phyloP scores from a whole-genome alignment of 1,140 invertebrate genomes.

The Lordiphosa collinella region DNA sequence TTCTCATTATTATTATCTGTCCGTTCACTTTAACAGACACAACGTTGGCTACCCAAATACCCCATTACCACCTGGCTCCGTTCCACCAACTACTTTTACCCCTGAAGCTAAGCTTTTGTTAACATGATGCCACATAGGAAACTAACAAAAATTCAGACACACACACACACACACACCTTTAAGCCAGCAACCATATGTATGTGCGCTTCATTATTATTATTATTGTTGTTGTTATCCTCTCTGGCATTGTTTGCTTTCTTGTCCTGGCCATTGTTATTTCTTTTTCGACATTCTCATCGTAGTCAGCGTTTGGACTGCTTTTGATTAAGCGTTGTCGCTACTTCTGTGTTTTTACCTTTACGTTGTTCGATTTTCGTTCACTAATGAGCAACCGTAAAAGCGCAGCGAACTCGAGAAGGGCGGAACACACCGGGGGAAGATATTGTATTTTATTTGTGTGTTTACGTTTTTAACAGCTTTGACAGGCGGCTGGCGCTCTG shows the following conservation, averaged over 20 bases:
- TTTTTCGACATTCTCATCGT: conserved; percentile 25
- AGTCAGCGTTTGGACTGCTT: conserved; percentile 22
- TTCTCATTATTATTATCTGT: too few species aligned
- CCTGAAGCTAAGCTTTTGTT: conserved; percentile 56
- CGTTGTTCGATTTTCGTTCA: conserved; percentile 59
- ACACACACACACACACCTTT: conserved; percentile 44
- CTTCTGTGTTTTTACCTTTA: conserved; percentile 23
- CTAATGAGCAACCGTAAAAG: conserved; percentile 68
- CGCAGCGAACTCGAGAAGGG: conserved; percentile 58
- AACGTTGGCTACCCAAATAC: conserved; percentile 4
- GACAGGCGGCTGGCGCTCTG: conserved; percentile 37
- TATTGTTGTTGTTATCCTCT: conserved; percentile 63
- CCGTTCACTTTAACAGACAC: too few species aligned
- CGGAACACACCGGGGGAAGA: conserved; percentile 35
- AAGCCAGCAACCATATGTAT: conserved; percentile 40
- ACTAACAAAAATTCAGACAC: conserved; percentile 56
- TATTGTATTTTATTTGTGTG: conserved; percentile 71
- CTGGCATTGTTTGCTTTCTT: conserved; percentile 69
- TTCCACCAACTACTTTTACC: neutral
- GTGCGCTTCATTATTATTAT: conserved; percentile 60
- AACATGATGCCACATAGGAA: conserved; percentile 53
- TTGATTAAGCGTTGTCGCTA: conserved; percentile 45
- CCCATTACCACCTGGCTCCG: conserved; percentile 1
- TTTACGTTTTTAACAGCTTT: conserved; percentile 73
- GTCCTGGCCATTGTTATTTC: conserved; percentile 61